Percentiles rank a stretch among this genome's conserved stretches.
These are phyloP conservation scores for Enteromius paludinosus DNA, from an alignment of 2,797 vertebrate species.

Conservation along the genomic window DNA sequence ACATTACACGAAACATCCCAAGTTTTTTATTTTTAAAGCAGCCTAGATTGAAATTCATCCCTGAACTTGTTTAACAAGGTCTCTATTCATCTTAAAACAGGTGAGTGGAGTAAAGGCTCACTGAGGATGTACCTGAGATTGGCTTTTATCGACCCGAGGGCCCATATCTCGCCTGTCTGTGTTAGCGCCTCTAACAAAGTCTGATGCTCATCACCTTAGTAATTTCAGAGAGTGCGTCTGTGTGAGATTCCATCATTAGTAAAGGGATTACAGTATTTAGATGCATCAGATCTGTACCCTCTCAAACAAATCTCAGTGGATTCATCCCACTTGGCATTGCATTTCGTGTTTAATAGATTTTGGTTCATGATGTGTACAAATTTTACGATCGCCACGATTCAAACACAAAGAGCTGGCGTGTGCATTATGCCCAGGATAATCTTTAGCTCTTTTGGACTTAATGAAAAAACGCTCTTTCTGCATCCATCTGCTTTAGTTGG, in stretches of 20 bases:
- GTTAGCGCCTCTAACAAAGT: constrained; percentile 13
- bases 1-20: no score
- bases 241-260: not conserved
- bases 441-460: constrained; percentile 10
- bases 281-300: constrained; percentile 7
- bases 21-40: not conserved
- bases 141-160: constrained; percentile 29
- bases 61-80: constrained; percentile 36
- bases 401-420: not conserved
- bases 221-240: not conserved
- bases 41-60: constrained; percentile 30
- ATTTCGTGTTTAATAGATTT: constrained; percentile 38
- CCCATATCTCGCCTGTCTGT: constrained; percentile 2
- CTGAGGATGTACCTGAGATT: constrained; percentile 41
- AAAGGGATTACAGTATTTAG: constrained; percentile 8
- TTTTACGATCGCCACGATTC: not conserved
- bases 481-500: constrained; percentile 28
- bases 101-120: constrained; percentile 43
- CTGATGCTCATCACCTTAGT: constrained; percentile 6
- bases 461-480: constrained; percentile 7
- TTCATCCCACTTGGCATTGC: not conserved
- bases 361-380: not conserved
- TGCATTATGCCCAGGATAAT: constrained; percentile 4
- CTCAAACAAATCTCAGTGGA: constrained; percentile 16
- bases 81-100: constrained; percentile 30